Percentiles rank a stretch among this genome's conserved stretches.
These are phyloP conservation scores for Psammodynastes pulverulentus DNA, from an alignment of 2,113 vertebrate genomes.

Conservation along the genomic window DNA sequence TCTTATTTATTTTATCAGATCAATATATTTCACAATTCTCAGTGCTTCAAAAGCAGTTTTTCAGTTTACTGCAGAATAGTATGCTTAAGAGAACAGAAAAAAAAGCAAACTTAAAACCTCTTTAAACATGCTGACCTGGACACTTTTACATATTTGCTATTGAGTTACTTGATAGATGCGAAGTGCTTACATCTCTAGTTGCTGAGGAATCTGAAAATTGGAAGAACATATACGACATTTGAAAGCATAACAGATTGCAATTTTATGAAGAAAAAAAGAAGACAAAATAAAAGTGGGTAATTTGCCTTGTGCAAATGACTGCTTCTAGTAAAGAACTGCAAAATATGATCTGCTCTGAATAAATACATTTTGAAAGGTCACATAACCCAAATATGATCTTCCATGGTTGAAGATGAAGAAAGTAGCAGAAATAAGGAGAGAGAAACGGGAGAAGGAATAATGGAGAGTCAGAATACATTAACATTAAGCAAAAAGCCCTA, in stretches of 20 bases:
- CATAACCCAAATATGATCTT: neutral
- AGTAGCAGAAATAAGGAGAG: neutral
- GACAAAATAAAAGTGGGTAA: neutral
- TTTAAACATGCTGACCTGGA: neutral
- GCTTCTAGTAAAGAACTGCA: neutral
- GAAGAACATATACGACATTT: slow-evolving; percentile 7
- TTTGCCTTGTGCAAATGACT: neutral
- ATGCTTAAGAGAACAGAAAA: neutral
- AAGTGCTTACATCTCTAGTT: neutral
- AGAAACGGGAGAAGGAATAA: neutral
- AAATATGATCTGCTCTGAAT: neutral
- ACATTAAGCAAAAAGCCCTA: neutral
- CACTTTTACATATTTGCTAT: neutral
- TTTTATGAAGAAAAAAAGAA: neutral
- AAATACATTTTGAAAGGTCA: slow-evolving; percentile 4
- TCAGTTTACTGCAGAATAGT: neutral
- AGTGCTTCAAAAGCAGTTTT: neutral
- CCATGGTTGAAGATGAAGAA: neutral
- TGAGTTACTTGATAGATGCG: neutral
- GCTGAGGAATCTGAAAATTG: slow-evolving; percentile 2
- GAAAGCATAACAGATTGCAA: neutral
- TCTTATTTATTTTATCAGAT: neutral
- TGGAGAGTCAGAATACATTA: neutral
- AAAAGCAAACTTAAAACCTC: neutral
- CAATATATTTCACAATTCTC: neutral